phyloP scores from a whole-genome alignment of 2,797 vertebrate species.

The Pteropus rufus region DNA sequence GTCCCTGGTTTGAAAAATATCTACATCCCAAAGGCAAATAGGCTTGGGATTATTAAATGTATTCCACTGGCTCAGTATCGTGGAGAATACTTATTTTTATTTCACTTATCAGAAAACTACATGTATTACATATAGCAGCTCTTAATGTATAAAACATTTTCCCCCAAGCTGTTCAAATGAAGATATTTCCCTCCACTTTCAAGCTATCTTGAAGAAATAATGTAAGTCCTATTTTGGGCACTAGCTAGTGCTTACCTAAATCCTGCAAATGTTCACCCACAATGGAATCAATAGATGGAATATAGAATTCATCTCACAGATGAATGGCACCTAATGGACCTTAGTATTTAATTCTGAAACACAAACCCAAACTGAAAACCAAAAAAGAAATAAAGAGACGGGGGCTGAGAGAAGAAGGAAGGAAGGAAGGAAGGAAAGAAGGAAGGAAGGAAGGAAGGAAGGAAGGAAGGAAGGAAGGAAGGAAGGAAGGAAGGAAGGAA shows the following conservation, averaged over 20 bases:
- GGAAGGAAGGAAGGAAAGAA: background rate
- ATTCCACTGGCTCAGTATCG: constrained; percentile 54
- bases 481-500: background rate
- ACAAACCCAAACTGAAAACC: constrained; percentile 15
- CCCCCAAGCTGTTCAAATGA: constrained; percentile 53
- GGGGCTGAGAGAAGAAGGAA: too few species aligned
- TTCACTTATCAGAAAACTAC: constrained; percentile 40
- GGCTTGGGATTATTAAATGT: constrained; percentile 47
- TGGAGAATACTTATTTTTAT: constrained; percentile 61
- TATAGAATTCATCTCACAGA: constrained; percentile 54
- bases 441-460: background rate
- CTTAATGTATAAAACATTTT: constrained; percentile 35
- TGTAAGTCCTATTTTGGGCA: constrained; percentile 32
- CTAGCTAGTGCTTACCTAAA: constrained; percentile 30
- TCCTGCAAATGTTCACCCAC: constrained; percentile 11
- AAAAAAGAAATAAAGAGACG: background rate
- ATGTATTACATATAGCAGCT: constrained; percentile 43
- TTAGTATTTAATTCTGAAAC: constrained; percentile 56
- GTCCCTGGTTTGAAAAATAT: constrained; percentile 43
- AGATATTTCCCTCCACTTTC: constrained; percentile 58
- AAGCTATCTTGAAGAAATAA: constrained; percentile 37
- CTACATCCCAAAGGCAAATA: constrained; percentile 60
- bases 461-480: background rate
- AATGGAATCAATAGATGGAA: constrained; percentile 56
- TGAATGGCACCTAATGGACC: constrained; percentile 54